These are phyloP conservation scores for Lysandra bellargus DNA, from an alignment of 2,888 invertebrate species.

Conservation along the genomic window DNA sequence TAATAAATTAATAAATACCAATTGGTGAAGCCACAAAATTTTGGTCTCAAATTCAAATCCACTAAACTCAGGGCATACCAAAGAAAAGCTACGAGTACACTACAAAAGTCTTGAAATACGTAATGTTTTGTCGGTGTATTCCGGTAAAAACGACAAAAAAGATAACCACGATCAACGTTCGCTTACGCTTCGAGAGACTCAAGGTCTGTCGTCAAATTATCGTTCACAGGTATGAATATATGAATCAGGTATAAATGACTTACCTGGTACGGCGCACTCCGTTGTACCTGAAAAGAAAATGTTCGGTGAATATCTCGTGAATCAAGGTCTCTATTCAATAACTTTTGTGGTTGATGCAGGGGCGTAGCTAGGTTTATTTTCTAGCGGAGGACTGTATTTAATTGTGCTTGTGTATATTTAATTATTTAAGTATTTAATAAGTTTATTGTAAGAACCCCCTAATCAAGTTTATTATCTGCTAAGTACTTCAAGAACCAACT, in stretches of 20 bases:
- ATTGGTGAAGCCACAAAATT: too few species aligned
- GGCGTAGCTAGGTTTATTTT: neutral
- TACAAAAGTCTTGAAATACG: neutral
- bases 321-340: neutral
- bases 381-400: too few species aligned
- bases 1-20: too few species aligned
- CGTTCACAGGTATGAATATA: neutral
- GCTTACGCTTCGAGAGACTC: neutral
- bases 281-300: neutral
- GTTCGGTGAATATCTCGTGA: neutral
- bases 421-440: too few species aligned
- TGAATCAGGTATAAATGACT: neutral
- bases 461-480: too few species aligned
- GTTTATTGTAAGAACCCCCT: too few species aligned
- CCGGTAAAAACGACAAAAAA: neutral
- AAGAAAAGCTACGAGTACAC: too few species aligned
- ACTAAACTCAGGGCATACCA: too few species aligned
- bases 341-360: neutral
- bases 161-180: neutral
- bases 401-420: too few species aligned
- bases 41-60: too few species aligned
- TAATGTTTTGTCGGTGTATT: too few species aligned
- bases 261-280: neutral
- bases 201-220: neutral
- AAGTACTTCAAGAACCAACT: too few species aligned